Conservation (phyloP, 2,888 invertebrate genomes). For the Chloromyia formosa region DNA sequence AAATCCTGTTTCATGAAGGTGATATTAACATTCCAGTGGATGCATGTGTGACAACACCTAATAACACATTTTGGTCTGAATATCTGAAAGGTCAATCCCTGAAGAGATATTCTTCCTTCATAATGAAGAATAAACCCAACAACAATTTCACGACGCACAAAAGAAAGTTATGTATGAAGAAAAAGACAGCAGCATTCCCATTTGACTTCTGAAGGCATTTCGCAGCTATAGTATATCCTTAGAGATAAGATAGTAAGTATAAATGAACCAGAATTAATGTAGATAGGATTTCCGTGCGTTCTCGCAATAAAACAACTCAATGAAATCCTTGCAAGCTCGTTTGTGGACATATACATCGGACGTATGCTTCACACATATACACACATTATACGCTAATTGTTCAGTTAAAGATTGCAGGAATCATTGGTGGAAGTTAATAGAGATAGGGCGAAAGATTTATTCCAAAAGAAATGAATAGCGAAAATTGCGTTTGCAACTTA, state of each 20-base stretch:
- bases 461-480: neutral
- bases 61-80: too few species aligned
- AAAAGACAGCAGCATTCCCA: neutral
- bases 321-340: constrained; percentile 18
- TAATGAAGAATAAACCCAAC: neutral
- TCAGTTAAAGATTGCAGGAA: constrained; percentile 1
- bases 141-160: neutral
- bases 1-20: too few species aligned
- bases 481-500: neutral
- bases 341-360: neutral
- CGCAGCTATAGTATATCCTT: constrained; percentile 17
- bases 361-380: too few species aligned
- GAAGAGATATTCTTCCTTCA: neutral
- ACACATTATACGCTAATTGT: constrained; percentile 23
- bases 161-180: neutral
- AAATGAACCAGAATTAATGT: constrained; percentile 35
- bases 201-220: constrained; percentile 5
- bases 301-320: constrained; percentile 29
- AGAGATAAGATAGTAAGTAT: constrained; percentile 36
- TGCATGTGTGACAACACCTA: too few species aligned
- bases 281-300: constrained; percentile 35
- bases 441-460: constrained; percentile 21
- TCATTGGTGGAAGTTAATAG: constrained; percentile 8
- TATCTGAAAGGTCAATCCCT: neutral
- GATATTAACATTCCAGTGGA: too few species aligned